Percentiles rank a stretch among this genome's conserved stretches.
Evolutionary conservation across 1,140 invertebrate species (phyloP).

Genomic region (Choristoneura fumiferana): DNA sequence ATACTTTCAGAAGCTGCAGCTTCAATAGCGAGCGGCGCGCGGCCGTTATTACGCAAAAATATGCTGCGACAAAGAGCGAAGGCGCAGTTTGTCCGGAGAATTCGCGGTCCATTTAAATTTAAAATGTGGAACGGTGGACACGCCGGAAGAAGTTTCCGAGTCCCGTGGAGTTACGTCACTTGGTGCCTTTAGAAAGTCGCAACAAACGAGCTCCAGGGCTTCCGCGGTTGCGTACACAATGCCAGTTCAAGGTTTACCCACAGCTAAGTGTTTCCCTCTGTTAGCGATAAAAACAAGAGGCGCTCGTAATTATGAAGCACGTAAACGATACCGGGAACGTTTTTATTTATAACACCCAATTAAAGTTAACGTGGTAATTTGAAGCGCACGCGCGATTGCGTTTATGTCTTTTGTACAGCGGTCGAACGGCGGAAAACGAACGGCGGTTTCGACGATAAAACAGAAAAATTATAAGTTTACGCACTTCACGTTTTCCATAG

Average conservation of each 20-base stretch:
- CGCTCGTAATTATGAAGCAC: constrained; percentile 5
- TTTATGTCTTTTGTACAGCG: constrained; percentile 40
- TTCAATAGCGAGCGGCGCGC: not conserved
- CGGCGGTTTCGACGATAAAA: not conserved
- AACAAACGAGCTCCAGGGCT: constrained; percentile 19
- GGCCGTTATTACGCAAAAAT: constrained; percentile 37
- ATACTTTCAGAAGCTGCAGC: constrained; percentile 34
- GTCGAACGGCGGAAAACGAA: not conserved
- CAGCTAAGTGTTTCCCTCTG: constrained; percentile 1
- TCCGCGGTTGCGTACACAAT: not conserved
- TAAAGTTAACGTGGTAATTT: constrained; percentile 18
- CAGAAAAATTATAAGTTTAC: not conserved
- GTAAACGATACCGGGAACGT: constrained; percentile 1
- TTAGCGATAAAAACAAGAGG: constrained; percentile 6
- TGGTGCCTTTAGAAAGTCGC: constrained; percentile 27
- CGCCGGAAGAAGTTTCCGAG: constrained; percentile 29
- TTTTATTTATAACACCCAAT: constrained; percentile 20
- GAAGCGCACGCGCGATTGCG: constrained; percentile 26
- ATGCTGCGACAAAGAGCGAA: constrained; percentile 35
- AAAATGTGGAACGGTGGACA: constrained; percentile 41
- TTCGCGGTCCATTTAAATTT: constrained; percentile 53
- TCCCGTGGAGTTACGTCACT: constrained; percentile 35
- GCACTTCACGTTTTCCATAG: not conserved
- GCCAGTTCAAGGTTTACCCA: not conserved
- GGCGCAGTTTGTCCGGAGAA: constrained; percentile 31